Base-by-base conservation (phyloP, 2,113 vertebrate genomes). In the Taurulus bubalis region DNA sequence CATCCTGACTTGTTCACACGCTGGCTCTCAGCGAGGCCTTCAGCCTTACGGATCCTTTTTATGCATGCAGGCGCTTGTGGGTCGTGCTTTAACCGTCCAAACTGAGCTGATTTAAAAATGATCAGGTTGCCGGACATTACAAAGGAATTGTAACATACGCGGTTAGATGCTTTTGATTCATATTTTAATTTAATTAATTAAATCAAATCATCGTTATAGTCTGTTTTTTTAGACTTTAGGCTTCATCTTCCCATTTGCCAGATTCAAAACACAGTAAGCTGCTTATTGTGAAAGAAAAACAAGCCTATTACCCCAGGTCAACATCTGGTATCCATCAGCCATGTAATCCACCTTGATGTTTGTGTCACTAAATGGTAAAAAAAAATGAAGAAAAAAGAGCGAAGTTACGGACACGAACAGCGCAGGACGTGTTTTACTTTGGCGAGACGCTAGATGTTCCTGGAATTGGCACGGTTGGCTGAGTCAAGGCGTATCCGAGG, bases 401-500 rank as follows among this genome's bases (percentile, higher is more conserved):
- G 8, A 56, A 56, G 81, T 55, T 28, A 75, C 65, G 3, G 40
- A 80, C 84, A 71, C 58, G 55, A 69, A 49, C n/a, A 71, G 77
- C 81, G 67, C 63, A 24, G 82, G 83, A 80, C 67, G 78, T 84
- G 63, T 90, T 93, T 93, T 85, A 91, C 89, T 88, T 77, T 76
- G 90, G 83, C 74, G 81, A 85, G 69, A 55, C 66, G 58, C 79
- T 81, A 78, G 89, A 88, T 89, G 85, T 91, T 84, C 85, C 78
- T 83, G 60, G 79, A 89, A 68, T 77, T 87, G 91, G 89, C 89
- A 92, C 80, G 94, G 86, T 93, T 87, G 93, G 88, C 86, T 93
- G 93, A 77, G 42, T 83, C 73, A 24, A n/a, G 80, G 40, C 71
- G 72, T 83, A 94, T 95, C 90, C 92, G 75, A 93, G 93, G 94